Evolutionary conservation across 2,113 vertebrate species (phyloP), one percentile per base, ranked within the genome.

Genomic region (Pionites leucogaster): DNA sequence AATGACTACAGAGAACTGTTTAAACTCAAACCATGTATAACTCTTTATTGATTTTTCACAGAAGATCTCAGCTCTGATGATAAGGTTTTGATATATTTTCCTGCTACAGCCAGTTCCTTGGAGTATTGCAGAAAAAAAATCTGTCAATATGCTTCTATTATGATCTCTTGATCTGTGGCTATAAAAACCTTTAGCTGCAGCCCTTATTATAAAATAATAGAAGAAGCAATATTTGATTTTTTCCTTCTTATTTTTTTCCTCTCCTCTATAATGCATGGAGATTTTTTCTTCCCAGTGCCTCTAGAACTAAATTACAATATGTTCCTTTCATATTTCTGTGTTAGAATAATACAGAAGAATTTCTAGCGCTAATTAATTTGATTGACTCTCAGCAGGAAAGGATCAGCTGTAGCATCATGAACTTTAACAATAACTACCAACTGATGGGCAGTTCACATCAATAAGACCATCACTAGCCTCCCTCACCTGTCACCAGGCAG

Each of bases 51-150:
- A 99, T 99, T 99, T 99, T 99, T 98, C 99, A 99, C 98, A 98
- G 98, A 99, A 99, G 98, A 99, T 98, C 98, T 99, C 98, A 99
- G 98, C 98, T 99, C 98, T 99, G 99, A 99, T 99, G 99, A 99
- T 99, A 99, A 99, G 98, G 98, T 99, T 99, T 99, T 99, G 99
- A 99, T 99, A 99, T 99, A 99, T 99, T 99, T 99, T 99, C 99
- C 98, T 99, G 98, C 98, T 98, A 98, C 98, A 98, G 98, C 97
- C 97, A 76, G 98, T 99, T 98, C 99, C 99, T 98, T 98, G 97
- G 99, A 99, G 98, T 99, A 99, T 99, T 99, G 98, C 97, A 97
- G 97, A 98, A 98, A 98, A 97, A 99, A 99, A 98, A 98, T 98
- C 98, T 99, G 99, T 99, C 99, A 99, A 99, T 99, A 99, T 99